Base-by-base conservation (phyloP, 2,888 invertebrate species). In the Nomada goodeniana region DNA sequence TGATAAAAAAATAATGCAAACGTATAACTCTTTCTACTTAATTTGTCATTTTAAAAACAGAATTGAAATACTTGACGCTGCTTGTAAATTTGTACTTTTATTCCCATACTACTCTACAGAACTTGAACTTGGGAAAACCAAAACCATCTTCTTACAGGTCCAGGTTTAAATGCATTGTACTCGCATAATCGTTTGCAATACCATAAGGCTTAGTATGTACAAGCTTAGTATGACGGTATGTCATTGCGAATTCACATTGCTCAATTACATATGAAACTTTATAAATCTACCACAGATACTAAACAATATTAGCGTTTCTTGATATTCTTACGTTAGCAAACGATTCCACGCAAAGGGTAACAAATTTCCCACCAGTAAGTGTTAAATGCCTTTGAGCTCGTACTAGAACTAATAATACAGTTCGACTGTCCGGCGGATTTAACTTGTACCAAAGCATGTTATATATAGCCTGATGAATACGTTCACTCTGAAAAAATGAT, bases 381-480 rank as follows among this genome's bases (percentile, higher is more conserved):
- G 63, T 64, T 11, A 83, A n/a, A 50, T 70, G 73, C 42, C 67
- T 83, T 50, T 83, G 83, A 11, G 83, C 74, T 11, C 83, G 83
- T 29, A 86, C 52, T 67, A 82, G 78, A 53, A 84, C 36, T 23
- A 86, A 52, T 3, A 82, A 53, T 10, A 85, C 26, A 36, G 70
- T 71, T 52, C 82, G 83, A 20, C 53, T 79, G 36, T 88, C 82
- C 23, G 55, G 71, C 2, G 82, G 76, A 10, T 69, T 63, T 20
- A 78, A 53, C 29, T 84, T 70, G 63, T 89, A 89, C 89, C 89
- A 89, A 9, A 63, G 18, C n/a, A 70, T 73, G 7, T 84, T 72
- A 44, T 89, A 89, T 0, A 77, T 77, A 13, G 61, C 63, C 7
- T 80, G 29, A 10, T 82, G 60, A 3, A 89, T 83, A 20, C 18